Conservation (phyloP, 2,888 invertebrate species). For the Microctonus aethiopoides region DNA sequence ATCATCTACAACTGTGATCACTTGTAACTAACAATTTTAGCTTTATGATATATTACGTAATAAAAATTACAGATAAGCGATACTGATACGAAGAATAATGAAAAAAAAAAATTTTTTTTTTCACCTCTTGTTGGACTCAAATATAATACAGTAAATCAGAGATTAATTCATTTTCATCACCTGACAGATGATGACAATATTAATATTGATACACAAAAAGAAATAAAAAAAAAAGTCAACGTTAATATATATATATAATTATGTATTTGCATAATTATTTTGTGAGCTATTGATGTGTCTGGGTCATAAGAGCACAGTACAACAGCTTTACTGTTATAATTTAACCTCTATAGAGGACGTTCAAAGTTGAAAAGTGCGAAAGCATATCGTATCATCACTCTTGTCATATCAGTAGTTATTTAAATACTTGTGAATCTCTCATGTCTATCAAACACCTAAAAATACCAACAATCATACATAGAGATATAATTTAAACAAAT, state of each 20-base stretch:
- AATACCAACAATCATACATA: no score
- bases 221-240: background rate
- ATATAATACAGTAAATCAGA: background rate
- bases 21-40: background rate
- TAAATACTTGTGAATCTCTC: background rate
- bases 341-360: slow-evolving; percentile 21
- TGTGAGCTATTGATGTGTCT: background rate
- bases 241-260: no score
- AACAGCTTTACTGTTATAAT: background rate
- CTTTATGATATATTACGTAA: slow-evolving; percentile 18
- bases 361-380: slow-evolving; percentile 16
- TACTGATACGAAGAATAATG: no score
- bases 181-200: background rate
- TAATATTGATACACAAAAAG: background rate
- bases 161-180: background rate
- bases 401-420: background rate
- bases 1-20: background rate
- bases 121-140: background rate
- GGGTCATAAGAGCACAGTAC: background rate
- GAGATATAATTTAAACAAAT: no score
- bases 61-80: background rate
- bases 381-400: background rate
- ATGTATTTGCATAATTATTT: background rate
- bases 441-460: background rate
- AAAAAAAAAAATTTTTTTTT: no score